Base-by-base conservation (phyloP, 1,140 invertebrate genomes). In the Vollenhovia emeryi region DNA sequence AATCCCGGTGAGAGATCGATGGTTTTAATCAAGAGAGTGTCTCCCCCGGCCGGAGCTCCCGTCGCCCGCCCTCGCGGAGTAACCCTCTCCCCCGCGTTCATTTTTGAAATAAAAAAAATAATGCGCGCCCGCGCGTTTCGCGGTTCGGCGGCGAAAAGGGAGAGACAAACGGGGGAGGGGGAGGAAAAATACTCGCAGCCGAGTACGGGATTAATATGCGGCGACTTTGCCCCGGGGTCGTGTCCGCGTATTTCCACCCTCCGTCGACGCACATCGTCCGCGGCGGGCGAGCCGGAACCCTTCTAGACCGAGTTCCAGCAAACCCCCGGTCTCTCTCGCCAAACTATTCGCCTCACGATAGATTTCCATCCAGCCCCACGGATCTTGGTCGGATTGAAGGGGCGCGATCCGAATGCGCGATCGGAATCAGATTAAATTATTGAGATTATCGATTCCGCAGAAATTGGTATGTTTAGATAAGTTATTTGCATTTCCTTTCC, bases 21-120 rank as follows among this genome's bases (percentile, higher is more conserved):
- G 91, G 86, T 93, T 93, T 93, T 93, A 93, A 93, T 93, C 92
- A 93, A 84, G 91, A 91, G 92, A 92, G 92, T 92, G 91, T 92
- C 92, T 92, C 87, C 86, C 84, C 60, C 86, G 86, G 82, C 90
- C 86, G 88, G 74, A 83, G 84, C 90, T 36, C 13, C n/a, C 30
- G 50, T 68, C 50, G 36, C 66, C 52, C 55, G 48, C 50, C 57
- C 36, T 90, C 86, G 79, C 69, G 89, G 74, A 85, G 82, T 86
- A 91, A 90, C 50, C 24, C 69, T 84, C 66, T 64, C 33, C 55
- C 73, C 85, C 13, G 33, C 84, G 50, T 90, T 89, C 83, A 89
- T 89, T 82, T 82, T 82, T 82, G 45, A 82, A 82, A 82, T 82
- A 89, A 84, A 87, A 90, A 90, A 87, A 88, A 64, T 84, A 86